phyloP scores from a whole-genome alignment of 2,797 vertebrate genomes.

The Selene dorsalis region DNA sequence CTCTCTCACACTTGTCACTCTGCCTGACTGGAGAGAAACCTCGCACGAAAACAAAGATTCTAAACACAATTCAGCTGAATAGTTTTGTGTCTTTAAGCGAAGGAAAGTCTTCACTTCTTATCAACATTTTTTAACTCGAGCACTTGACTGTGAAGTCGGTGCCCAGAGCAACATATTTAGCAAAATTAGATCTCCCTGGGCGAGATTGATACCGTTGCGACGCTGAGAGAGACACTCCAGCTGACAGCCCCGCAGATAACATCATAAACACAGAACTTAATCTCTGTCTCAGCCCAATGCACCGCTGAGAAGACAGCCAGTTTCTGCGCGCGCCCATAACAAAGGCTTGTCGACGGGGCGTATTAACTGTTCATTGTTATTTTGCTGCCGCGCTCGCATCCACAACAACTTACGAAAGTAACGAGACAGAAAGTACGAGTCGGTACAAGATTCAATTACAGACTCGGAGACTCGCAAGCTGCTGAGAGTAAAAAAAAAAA shows the following conservation, averaged over 20 bases:
- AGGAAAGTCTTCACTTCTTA: conserved; percentile 54
- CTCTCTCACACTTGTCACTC: not conserved
- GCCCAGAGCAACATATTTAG: conserved; percentile 52
- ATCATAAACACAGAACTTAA: conserved; percentile 51
- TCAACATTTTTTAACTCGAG: conserved; percentile 47
- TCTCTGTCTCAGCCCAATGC: conserved; percentile 43
- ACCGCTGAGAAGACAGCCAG: conserved; percentile 33
- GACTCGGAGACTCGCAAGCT: not conserved
- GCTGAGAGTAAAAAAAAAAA: not conserved
- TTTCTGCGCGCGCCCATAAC: conserved; percentile 19
- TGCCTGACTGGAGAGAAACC: not conserved
- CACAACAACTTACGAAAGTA: not conserved
- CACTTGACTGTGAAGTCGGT: conserved; percentile 43
- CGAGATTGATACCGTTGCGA: conserved; percentile 30
- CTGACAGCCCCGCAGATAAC: conserved; percentile 52
- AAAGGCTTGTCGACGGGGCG: conserved; percentile 36
- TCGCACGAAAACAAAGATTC: conserved; percentile 25
- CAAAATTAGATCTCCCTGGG: conserved; percentile 56
- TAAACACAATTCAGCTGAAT: conserved; percentile 31
- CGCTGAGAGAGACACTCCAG: conserved; percentile 34
- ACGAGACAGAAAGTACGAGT: not conserved
- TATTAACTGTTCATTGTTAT: conserved; percentile 6
- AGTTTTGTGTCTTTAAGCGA: conserved; percentile 41
- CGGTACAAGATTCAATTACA: not conserved
- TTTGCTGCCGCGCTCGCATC: not conserved